Percentiles rank a stretch among this genome's conserved stretches.
Conservation (phyloP, 1,140 invertebrate genomes). For the Saccostrea cuccullata region DNA sequence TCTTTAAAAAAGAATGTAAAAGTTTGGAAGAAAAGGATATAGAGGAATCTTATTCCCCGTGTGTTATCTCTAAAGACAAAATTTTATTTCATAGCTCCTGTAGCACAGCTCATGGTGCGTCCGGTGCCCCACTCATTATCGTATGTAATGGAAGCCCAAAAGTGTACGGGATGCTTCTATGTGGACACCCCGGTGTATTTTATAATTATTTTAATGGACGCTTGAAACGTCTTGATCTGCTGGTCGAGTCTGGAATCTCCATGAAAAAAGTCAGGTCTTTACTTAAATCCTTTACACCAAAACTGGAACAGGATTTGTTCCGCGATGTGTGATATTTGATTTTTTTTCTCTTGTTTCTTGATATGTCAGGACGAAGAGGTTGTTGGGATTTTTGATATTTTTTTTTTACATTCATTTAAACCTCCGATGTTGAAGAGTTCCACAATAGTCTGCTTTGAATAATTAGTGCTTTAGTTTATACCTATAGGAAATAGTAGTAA, state of each 20-base stretch:
- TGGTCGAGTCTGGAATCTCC: slow-evolving; percentile 12
- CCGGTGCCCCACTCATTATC: background rate
- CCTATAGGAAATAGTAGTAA: too few relatives aligned
- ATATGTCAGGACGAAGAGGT: too few relatives aligned
- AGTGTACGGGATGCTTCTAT: background rate
- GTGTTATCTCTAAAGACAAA: background rate
- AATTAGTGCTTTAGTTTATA: too few relatives aligned
- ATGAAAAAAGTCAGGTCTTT: background rate
- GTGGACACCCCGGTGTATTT: background rate
- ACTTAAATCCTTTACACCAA: background rate
- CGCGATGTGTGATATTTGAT: too few relatives aligned
- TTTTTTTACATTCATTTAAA: too few relatives aligned
- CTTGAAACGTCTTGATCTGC: background rate
- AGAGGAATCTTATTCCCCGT: background rate
- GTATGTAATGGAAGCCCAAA: background rate
- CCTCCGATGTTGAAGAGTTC: too few relatives aligned
- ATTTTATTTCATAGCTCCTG: background rate
- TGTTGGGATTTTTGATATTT: too few relatives aligned
- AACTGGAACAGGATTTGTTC: too few relatives aligned
- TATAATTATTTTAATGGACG: background rate
- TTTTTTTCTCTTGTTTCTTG: too few relatives aligned
- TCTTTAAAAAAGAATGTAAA: background rate
- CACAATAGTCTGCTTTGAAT: too few relatives aligned
- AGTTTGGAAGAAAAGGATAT: background rate
- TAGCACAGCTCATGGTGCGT: background rate